Conservation (phyloP, 1,140 invertebrate species). For the Theocolax elegans region DNA sequence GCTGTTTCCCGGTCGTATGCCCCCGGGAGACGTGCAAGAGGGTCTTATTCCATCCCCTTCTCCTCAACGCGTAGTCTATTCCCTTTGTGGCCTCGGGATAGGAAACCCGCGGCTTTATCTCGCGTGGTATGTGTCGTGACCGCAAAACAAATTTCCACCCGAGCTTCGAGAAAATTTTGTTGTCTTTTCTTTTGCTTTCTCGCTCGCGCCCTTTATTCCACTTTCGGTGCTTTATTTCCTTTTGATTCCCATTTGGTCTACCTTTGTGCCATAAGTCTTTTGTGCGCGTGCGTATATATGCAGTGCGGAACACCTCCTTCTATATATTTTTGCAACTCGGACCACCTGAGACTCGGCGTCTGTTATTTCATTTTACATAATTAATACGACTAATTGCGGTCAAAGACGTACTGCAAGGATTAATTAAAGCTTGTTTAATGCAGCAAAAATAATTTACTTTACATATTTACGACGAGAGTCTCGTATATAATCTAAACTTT, state of each 20-base stretch:
- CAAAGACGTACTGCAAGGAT: slow-evolving; percentile 1
- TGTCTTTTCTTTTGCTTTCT: background rate
- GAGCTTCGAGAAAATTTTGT: background rate
- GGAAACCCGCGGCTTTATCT: background rate
- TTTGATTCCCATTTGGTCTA: background rate
- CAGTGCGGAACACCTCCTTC: too few species aligned
- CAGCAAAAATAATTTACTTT: too few species aligned
- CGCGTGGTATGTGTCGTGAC: slow-evolving; percentile 39
- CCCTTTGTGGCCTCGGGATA: background rate
- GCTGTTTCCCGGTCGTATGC: background rate
- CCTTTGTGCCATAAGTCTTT: background rate
- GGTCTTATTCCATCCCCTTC: background rate
- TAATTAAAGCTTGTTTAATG: slow-evolving; percentile 21
- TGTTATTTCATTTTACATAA: background rate
- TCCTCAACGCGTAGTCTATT: background rate
- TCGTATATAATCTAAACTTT: too few species aligned
- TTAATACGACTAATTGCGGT: slow-evolving; percentile 14
- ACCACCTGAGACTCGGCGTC: too few species aligned
- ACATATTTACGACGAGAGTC: too few species aligned
- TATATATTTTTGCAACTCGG: too few species aligned
- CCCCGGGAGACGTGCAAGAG: background rate
- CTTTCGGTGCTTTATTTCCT: background rate
- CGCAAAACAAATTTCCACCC: slow-evolving; percentile 48
- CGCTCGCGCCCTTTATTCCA: background rate
- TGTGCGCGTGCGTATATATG: background rate